Conservation (phyloP, 2,888 invertebrate species). For the Nymphalis c-album region DNA sequence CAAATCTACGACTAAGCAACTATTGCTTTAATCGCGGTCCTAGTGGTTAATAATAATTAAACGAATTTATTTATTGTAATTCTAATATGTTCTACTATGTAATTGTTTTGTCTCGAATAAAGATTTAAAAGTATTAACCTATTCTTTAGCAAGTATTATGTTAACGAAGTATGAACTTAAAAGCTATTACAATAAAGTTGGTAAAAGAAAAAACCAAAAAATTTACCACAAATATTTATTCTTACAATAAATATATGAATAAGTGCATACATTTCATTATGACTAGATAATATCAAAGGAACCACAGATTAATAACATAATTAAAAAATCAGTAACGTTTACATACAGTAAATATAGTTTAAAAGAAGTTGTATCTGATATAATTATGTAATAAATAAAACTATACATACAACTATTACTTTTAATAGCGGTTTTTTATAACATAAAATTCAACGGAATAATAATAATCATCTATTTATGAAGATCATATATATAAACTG, state of each 20-base stretch:
- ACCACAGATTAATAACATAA: neutral
- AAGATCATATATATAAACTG: neutral
- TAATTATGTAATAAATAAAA: neutral
- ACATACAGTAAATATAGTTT: neutral
- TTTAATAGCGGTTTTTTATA: too few species aligned
- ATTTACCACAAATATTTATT: conserved; percentile 13
- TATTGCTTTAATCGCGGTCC: too few species aligned
- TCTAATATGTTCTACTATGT: neutral
- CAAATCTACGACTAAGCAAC: too few species aligned
- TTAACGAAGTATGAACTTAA: neutral
- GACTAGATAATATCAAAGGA: conserved; percentile 1
- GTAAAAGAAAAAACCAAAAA: neutral
- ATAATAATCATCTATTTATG: neutral
- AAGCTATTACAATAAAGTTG: too few species aligned
- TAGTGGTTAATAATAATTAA: too few species aligned
- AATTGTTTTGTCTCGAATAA: neutral
- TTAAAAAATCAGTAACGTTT: neutral
- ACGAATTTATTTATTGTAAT: too few species aligned
- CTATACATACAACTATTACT: neutral
- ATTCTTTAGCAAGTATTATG: neutral
- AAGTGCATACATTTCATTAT: conserved; percentile 5
- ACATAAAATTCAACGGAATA: neutral
- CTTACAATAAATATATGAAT: conserved; percentile 9
- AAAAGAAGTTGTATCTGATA: neutral
- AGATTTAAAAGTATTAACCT: neutral